These are phyloP conservation scores for Zalophus californianus DNA, from an alignment of 2,797 vertebrate genomes.

Conservation along the genomic window DNA sequence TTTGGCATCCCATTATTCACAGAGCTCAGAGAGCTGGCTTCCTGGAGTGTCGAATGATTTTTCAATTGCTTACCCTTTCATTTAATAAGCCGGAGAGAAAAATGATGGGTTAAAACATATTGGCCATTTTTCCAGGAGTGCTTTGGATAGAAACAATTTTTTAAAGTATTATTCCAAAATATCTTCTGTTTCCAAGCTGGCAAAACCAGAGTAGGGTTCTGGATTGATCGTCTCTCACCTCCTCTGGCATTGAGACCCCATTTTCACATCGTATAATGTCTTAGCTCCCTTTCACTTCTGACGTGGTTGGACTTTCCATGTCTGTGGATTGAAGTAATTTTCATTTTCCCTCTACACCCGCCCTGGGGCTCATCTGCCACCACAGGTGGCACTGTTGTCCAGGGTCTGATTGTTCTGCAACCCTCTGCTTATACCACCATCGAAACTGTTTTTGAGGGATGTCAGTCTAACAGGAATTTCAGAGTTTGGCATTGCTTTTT, in stretches of 20 bases:
- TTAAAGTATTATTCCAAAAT: not conserved
- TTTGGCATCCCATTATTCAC: not conserved
- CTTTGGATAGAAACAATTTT: not conserved
- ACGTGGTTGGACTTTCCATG: not conserved
- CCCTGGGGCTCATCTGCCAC: not conserved
- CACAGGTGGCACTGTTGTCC: not conserved
- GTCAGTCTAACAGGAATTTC: conserved; percentile 23
- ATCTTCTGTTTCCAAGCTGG: not conserved
- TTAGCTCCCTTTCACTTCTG: not conserved
- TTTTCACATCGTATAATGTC: not conserved
- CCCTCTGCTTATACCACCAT: not conserved
- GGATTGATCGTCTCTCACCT: not conserved
- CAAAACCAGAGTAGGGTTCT: not conserved
- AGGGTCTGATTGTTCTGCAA: not conserved
- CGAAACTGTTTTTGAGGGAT: conserved; percentile 42
- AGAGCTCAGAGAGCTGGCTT: not conserved
- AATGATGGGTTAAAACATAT: not conserved
- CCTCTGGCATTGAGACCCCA: not conserved
- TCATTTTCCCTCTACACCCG: not conserved
- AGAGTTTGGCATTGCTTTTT: not conserved
- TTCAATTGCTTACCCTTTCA: not conserved
- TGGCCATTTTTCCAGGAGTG: not conserved
- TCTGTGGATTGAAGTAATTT: not conserved
- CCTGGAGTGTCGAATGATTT: not conserved
- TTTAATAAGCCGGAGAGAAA: not conserved